These are phyloP conservation scores for Eumerus sabulonum DNA, from an alignment of 2,888 invertebrate species.

Conservation along the genomic window DNA sequence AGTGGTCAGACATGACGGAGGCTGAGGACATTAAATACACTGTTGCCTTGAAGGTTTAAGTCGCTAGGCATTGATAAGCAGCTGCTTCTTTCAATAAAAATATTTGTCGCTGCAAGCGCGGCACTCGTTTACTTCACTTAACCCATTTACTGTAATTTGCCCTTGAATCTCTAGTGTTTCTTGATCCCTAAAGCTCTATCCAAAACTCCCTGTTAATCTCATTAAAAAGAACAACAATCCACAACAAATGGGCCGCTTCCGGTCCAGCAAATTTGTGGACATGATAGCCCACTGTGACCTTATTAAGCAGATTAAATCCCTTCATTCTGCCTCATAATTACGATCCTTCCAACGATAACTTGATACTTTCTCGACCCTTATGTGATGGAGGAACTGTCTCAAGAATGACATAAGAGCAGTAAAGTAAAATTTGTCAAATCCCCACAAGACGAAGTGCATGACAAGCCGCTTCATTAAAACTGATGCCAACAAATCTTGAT, in stretches of 20 bases:
- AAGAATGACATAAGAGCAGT: conserved; percentile 40
- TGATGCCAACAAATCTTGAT: not conserved
- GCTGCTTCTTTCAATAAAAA: too few species aligned
- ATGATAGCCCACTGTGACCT: conserved; percentile 18
- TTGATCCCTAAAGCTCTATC: not conserved
- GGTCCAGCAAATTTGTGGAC: conserved; percentile 49
- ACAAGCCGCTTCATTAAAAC: conserved; percentile 11
- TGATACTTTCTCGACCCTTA: conserved; percentile 33
- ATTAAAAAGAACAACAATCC: not conserved
- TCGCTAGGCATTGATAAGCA: too few species aligned
- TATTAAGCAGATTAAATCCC: conserved; percentile 26
- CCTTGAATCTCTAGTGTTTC: too few species aligned
- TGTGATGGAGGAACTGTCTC: conserved; percentile 43
- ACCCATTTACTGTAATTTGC: too few species aligned
- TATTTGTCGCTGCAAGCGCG: too few species aligned
- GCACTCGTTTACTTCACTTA: too few species aligned
- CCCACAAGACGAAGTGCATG: conserved; percentile 21
- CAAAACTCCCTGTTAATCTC: not conserved
- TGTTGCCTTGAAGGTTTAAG: too few species aligned
- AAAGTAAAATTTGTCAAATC: conserved; percentile 33
- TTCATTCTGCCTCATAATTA: conserved; percentile 1
- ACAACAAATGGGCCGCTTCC: conserved; percentile 47
- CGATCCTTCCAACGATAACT: conserved; percentile 14
- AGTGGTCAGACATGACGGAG: too few species aligned
- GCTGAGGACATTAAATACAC: too few species aligned